Evolutionary conservation across 2,888 invertebrate species (phyloP), one percentile per base, ranked within the genome.

Genomic region (Embidobia sp.): DNA sequence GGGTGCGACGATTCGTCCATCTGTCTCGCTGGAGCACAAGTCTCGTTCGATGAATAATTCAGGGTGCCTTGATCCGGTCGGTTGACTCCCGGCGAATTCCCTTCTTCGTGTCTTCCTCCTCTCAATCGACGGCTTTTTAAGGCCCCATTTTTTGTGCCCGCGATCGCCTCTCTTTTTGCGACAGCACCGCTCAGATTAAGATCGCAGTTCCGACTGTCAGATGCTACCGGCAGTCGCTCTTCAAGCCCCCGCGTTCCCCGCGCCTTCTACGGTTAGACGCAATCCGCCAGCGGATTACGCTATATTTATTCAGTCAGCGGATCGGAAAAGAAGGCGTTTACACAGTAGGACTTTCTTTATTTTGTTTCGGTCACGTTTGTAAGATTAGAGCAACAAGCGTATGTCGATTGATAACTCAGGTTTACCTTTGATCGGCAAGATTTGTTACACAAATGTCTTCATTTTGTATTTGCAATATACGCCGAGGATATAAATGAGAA

Each of bases 161-260:
- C 49, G 59, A 69, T 75, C 66, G 64, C 46, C 57, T 61, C 59
- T 35, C 72, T 81, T 81, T 82, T 80, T 80, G 82, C 80, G 80
- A 81, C 80, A 72, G 79, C 77, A 79, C 79, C 79, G 82, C 79
- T 80, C 85, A 87, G 87, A 87, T 88, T 87, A 86, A 87, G 87
- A 87, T 87, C 87, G 84, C 85, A 87, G 81, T 81, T 83, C 83
- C 84, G 85, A 84, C 86, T 86, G 87, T 87, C 87, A 88, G 84
- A 86, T 85, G 86, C 82, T 64, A 73, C 61, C 64, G 76, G 63
- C 63, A 51, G 35, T 64, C 19, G 48, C 49, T 44, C 35, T 40
- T 31, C 70, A 31, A 35, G 19, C 33, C 37, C 42, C 35, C 22
- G 42, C 42, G 16, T 53, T 40, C 37, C 51, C 29, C n/a, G 35